Percentiles rank a stretch among this genome's conserved stretches.
Evolutionary conservation across 1,140 invertebrate species (phyloP).

Genomic region (Hermetia illucens): DNA sequence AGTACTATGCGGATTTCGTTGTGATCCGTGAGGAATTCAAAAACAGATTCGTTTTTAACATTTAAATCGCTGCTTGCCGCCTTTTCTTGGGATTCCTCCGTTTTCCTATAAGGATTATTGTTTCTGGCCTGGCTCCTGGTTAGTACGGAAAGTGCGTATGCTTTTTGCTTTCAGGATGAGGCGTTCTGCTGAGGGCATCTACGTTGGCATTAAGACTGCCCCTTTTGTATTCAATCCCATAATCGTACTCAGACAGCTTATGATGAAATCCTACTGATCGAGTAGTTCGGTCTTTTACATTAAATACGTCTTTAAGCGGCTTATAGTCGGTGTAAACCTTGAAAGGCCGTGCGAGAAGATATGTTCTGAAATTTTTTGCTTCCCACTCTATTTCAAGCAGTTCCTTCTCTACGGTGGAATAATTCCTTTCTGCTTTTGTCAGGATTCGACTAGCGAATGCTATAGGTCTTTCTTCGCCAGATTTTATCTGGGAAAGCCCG

Average conservation of each 20-base stretch:
- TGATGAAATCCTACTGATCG: neutral
- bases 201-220: neutral
- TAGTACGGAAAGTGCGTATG: too few relatives aligned
- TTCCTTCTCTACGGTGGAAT: conserved; percentile 31
- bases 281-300: neutral
- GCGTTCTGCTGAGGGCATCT: neutral
- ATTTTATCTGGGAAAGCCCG: too few relatives aligned
- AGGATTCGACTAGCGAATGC: conserved; percentile 25
- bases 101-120: too few relatives aligned
- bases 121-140: too few relatives aligned
- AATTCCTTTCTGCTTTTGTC: conserved; percentile 28
- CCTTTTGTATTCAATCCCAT: neutral
- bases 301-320: neutral
- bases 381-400: conserved; percentile 35
- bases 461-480: conserved; percentile 12
- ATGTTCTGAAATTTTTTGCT: conserved; percentile 24
- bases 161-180: too few relatives aligned
- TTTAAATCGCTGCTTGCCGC: too few relatives aligned
- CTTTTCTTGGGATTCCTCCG: too few relatives aligned
- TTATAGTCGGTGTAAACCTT: conserved; percentile 11
- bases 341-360: neutral
- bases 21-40: too few relatives aligned
- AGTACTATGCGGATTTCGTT: too few relatives aligned
- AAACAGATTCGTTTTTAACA: too few relatives aligned
- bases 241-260: neutral